Conservation (phyloP, 2,888 invertebrate genomes). For the Dicyrtoma fusca region DNA sequence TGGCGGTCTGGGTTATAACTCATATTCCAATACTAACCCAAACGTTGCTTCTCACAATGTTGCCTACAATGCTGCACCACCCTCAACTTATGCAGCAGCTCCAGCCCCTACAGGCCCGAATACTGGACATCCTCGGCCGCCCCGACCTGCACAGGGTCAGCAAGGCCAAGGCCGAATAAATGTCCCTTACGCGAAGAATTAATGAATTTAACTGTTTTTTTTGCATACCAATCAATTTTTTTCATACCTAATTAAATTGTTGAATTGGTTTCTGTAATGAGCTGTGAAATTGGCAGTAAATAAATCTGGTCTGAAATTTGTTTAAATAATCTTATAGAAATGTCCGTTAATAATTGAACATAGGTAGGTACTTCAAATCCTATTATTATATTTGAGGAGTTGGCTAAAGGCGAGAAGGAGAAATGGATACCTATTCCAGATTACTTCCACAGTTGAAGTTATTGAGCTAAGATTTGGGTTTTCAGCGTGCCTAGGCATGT, state of each 20-base stretch:
- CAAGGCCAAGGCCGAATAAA: constrained; percentile 23
- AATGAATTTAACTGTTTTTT: constrained; percentile 19
- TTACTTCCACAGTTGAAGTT: no score
- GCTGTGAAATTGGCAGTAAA: constrained; percentile 33
- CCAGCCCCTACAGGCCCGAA: constrained; percentile 6
- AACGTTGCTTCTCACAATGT: constrained; percentile 26
- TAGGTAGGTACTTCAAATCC: no score
- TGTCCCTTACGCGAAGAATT: constrained; percentile 20
- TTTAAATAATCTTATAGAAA: no score
- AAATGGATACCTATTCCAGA: no score
- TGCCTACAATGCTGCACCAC: constrained; percentile 18
- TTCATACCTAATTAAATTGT: constrained; percentile 34
- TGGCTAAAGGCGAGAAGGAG: no score
- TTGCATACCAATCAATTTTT: constrained; percentile 33
- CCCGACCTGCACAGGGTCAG: constrained; percentile 22
- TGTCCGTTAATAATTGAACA: no score
- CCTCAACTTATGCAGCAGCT: constrained; percentile 8
- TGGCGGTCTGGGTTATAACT: constrained; percentile 21
- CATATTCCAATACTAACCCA: constrained; percentile 17
- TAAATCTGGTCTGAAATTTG: constrained; percentile 29
- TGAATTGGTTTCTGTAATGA: constrained; percentile 34
- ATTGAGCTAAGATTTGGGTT: no score
- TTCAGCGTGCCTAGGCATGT: no score
- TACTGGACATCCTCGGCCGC: constrained; percentile 18
- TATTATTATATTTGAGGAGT: no score